Conservation (phyloP, 1,140 invertebrate species). For the honey bee (Apis mellifera) region Amel_HAv3.1 CM009931.2:23604001-23604500, state of each 20-base stretch:
- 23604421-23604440: too few relatives aligned
- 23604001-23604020: background rate
- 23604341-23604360: background rate
- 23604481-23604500: too few relatives aligned
- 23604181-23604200: slow-evolving; percentile 8
- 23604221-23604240: background rate
- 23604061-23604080: background rate
- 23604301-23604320: background rate
- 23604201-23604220: background rate
- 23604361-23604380: background rate
- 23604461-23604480: too few relatives aligned
- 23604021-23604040: background rate
- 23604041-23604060: too few relatives aligned
- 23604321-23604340: background rate
- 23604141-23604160: background rate
- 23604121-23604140: background rate
- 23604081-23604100: background rate
- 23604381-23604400: background rate
- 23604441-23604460: background rate
- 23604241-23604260: background rate
- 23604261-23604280: slow-evolving; percentile 16
- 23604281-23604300: background rate
- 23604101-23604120: background rate
- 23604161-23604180: background rate
- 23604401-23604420: too few relatives aligned